These are phyloP conservation scores for Isurus oxyrinchus DNA, from an alignment of 2,113 vertebrate genomes.

Conservation along the genomic window DNA sequence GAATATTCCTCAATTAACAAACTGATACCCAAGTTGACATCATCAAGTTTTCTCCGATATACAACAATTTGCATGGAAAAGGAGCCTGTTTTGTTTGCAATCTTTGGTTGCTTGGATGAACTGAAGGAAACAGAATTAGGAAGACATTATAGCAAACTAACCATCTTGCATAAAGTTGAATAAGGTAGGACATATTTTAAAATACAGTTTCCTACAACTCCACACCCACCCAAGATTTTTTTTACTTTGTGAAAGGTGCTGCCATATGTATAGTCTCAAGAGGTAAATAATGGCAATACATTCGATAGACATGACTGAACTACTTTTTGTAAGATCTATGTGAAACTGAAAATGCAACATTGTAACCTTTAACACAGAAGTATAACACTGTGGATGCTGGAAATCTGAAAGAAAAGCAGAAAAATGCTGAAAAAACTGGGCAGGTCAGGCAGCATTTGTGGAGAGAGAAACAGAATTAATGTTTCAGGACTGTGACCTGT, in stretches of 20 bases:
- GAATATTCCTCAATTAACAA: not conserved
- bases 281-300: not conserved
- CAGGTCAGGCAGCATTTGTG: not conserved
- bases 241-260: not conserved
- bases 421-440: not conserved
- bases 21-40: not conserved
- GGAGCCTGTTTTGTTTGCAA: not conserved
- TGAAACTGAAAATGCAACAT: not conserved
- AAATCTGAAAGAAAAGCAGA: not conserved
- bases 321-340: not conserved
- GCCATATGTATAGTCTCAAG: not conserved
- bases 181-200: not conserved
- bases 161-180: not conserved
- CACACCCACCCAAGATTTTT: not conserved
- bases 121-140: not conserved
- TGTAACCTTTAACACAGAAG: not conserved
- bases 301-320: not conserved
- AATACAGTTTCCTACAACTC: not conserved
- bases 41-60: not conserved
- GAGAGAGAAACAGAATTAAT: not conserved
- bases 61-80: not conserved
- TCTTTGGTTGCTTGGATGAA: not conserved
- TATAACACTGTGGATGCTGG: not conserved
- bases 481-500: not conserved
- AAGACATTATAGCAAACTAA: not conserved